phyloP scores from a whole-genome alignment of 2,113 vertebrate genomes.

The Panurus biarmicus region DNA sequence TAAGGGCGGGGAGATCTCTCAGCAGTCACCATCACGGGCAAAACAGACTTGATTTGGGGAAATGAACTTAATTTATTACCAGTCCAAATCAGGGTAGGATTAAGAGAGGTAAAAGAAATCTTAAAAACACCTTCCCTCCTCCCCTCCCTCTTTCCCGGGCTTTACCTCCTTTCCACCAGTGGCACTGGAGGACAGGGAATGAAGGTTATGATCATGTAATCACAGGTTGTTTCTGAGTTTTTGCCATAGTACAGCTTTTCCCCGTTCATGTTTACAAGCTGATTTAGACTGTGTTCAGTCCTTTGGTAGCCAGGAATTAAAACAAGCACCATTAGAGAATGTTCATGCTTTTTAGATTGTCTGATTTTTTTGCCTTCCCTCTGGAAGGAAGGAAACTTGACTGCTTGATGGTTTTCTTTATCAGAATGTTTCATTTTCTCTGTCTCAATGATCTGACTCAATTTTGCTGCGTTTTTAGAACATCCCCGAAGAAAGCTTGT shows the following conservation, averaged over 20 bases:
- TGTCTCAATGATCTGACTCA: neutral
- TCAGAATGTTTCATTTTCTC: neutral
- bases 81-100: neutral
- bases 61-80: neutral
- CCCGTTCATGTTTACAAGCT: accelerated
- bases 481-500: constrained; percentile 71
- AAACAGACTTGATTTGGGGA: neutral
- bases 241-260: neutral
- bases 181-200: neutral
- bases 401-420: neutral
- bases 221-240: neutral
- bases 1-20: neutral
- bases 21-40: neutral
- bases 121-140: neutral
- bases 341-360: neutral
- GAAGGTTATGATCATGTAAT: neutral
- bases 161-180: neutral
- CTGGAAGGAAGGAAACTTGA: neutral
- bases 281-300: neutral
- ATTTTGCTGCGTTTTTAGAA: constrained; percentile 57
- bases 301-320: neutral
- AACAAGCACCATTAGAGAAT: accelerated
- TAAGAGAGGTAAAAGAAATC: neutral
- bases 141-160: no score
- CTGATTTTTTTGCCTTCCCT: neutral